phyloP scores from a whole-genome alignment of 2,888 invertebrate species.

The Neelides folsomi region DNA sequence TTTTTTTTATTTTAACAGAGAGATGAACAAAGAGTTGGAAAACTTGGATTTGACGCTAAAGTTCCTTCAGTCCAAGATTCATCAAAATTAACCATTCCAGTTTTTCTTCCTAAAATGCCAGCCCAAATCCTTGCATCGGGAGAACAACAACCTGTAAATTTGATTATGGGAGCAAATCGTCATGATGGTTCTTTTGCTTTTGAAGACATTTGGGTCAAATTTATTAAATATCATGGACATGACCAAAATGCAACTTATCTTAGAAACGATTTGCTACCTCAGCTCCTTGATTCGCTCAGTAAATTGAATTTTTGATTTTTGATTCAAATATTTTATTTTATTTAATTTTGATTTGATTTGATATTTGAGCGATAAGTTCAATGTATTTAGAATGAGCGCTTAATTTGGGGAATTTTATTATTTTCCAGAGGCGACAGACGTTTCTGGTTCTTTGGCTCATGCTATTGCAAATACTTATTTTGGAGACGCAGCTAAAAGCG shows the following conservation, averaged over 20 bases:
- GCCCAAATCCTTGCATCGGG: slow-evolving; percentile 9
- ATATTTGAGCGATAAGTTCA: no score
- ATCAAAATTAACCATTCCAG: slow-evolving; percentile 4
- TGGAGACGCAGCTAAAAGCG: slow-evolving; percentile 11
- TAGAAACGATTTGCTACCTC: slow-evolving; percentile 15
- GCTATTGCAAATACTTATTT: slow-evolving; percentile 17
- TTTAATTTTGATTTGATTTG: no score
- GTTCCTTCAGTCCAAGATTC: slow-evolving; percentile 18
- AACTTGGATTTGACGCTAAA: slow-evolving; percentile 18
- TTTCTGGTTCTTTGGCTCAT: slow-evolving; percentile 17
- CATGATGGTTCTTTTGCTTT: slow-evolving; percentile 17
- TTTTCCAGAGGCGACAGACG: slow-evolving; percentile 13
- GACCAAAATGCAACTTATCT: slow-evolving; percentile 9
- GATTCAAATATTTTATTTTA: not conserved
- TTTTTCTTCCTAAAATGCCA: slow-evolving; percentile 14
- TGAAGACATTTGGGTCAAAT: slow-evolving; percentile 10
- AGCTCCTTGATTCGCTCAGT: slow-evolving; percentile 12
- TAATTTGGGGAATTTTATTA: no score
- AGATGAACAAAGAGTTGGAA: slow-evolving; percentile 8
- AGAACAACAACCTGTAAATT: slow-evolving; percentile 12
- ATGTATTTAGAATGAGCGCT: no score
- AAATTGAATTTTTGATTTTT: not conserved
- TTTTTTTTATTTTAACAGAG: slow-evolving; percentile 8
- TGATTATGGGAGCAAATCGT: slow-evolving; percentile 17
- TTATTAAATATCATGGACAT: slow-evolving; percentile 7